These are phyloP conservation scores for Gerris buenoi DNA, from an alignment of 1,140 invertebrate species.

Conservation along the genomic window DNA sequence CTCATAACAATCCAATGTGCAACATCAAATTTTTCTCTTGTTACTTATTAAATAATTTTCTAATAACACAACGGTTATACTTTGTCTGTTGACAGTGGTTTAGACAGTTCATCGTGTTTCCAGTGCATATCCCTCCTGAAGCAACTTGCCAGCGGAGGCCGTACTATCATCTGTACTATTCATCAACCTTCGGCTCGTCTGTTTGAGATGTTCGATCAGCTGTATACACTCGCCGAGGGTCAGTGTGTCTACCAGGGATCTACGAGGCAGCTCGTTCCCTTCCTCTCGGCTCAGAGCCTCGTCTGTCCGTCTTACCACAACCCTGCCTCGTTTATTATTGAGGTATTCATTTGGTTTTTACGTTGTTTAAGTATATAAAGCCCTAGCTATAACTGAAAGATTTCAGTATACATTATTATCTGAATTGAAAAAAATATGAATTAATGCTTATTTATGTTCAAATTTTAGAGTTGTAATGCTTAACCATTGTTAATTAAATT, in stretches of 20 bases:
- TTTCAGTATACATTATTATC: too few relatives aligned
- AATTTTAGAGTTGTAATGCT: too few relatives aligned
- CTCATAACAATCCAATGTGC: too few relatives aligned
- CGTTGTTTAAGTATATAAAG: too few relatives aligned
- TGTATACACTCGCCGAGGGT: slow-evolving; percentile 78
- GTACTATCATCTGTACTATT: slow-evolving; percentile 88
- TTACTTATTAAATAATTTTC: too few relatives aligned
- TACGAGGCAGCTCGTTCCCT: slow-evolving; percentile 57
- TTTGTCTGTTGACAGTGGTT: slow-evolving; percentile 52
- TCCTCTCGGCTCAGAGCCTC: slow-evolving; percentile 57
- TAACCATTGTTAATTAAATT: too few relatives aligned
- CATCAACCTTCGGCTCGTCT: slow-evolving; percentile 89
- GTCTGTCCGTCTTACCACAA: slow-evolving; percentile 87
- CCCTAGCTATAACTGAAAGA: too few relatives aligned
- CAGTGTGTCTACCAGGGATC: slow-evolving; percentile 78
- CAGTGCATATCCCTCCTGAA: slow-evolving; percentile 70
- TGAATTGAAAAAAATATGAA: too few relatives aligned
- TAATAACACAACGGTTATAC: too few relatives aligned
- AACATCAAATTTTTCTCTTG: too few relatives aligned
- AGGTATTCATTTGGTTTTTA: too few relatives aligned
- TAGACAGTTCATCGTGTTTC: slow-evolving; percentile 80
- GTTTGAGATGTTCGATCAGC: slow-evolving; percentile 89
- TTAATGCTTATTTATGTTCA: too few relatives aligned
- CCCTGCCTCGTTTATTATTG: slow-evolving; percentile 76
- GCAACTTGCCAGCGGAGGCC: slow-evolving; percentile 65